Evolutionary conservation across 2,888 invertebrate genomes (phyloP), one percentile per base, ranked within the genome.

Genomic region (Calliphora vomitoria): DNA sequence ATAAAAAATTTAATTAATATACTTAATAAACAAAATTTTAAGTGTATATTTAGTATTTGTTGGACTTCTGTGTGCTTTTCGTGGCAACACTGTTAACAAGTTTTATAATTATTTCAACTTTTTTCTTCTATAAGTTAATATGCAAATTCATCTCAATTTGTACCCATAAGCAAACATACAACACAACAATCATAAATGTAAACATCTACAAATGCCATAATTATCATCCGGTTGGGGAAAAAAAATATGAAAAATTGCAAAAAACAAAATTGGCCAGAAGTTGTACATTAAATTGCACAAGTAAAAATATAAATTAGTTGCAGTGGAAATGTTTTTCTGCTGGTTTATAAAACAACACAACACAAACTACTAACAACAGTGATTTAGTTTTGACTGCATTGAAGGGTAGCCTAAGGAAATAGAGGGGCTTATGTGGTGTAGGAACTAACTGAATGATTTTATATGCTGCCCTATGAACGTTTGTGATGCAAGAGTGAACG

Each of bases 261-360:
- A 69, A 15, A 41, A 58, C 18, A 25, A 79, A 15, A 68, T 15
- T 25, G 38, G 38, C 15, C 44, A 38, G 53, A 3, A 44, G 15
- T 44, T 44, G n/a, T 11, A 35, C 3, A 35, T 47, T 35, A 20
- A 41, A 53, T 38, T 35, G 18, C 25, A 31, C 18, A 76, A 66
- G 41, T 15, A 53, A 55, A 41, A 66, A 11, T 66, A 11, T 66
- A 78, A 78, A 53, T 64, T 64, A 35, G 64, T 53, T 53, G 76
- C 76, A 78, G 8, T 60, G 31, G 44, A 50, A 76, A 76, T 72
- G 58, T 60, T 41, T 31, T 25, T 60, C 18, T 60, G 58, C 58
- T 31, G 58, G 20, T 20, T 31, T 8, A 55, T 0, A 41, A 13
- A 74, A 55, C 10, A 64, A 50, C 8, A 60, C 18, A 15, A 66